Percentiles rank a stretch among this genome's conserved stretches.
Evolutionary conservation across 2,888 invertebrate genomes (phyloP).

Genomic region (Augiades crinisus): DNA sequence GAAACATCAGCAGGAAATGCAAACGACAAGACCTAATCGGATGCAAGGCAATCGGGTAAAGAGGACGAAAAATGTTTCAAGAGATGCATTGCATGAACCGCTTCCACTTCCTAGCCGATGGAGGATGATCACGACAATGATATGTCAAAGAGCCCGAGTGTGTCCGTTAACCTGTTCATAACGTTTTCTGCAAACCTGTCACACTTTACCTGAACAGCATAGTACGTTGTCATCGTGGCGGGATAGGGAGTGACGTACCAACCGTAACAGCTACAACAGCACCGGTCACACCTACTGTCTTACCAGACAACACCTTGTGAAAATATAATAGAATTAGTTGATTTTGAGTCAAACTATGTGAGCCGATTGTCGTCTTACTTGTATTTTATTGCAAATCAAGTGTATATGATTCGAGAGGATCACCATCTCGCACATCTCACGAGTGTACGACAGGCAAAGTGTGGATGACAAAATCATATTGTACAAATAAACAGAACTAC

Average conservation of each 20-base stretch:
- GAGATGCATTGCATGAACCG: slow-evolving; percentile 47
- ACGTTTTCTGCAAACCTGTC: slow-evolving; percentile 70
- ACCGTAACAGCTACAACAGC: slow-evolving; percentile 73
- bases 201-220: slow-evolving; percentile 73
- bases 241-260: slow-evolving; percentile 66
- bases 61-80: slow-evolving; percentile 14
- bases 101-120: slow-evolving; percentile 79
- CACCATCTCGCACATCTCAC: slow-evolving; percentile 61
- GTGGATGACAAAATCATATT: slow-evolving; percentile 61
- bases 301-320: slow-evolving; percentile 81
- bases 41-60: slow-evolving; percentile 38
- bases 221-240: slow-evolving; percentile 59
- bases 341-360: slow-evolving; percentile 73
- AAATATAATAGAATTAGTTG: slow-evolving; percentile 81
- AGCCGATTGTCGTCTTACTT: slow-evolving; percentile 58
- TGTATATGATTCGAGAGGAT: slow-evolving; percentile 64
- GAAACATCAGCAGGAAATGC: slow-evolving; percentile 78
- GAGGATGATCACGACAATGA: slow-evolving; percentile 71
- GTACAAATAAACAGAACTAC: slow-evolving; percentile 60
- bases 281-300: slow-evolving; percentile 79
- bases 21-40: slow-evolving; percentile 54
- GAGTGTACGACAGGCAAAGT: slow-evolving; percentile 55
- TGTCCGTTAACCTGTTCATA: slow-evolving; percentile 66
- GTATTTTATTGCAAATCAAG: slow-evolving; percentile 55
- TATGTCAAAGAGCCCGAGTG: slow-evolving; percentile 62